Evolutionary conservation across 2,888 invertebrate genomes (phyloP), one percentile per base, ranked within the genome.

Genomic region (Isotomurus palustris): DNA sequence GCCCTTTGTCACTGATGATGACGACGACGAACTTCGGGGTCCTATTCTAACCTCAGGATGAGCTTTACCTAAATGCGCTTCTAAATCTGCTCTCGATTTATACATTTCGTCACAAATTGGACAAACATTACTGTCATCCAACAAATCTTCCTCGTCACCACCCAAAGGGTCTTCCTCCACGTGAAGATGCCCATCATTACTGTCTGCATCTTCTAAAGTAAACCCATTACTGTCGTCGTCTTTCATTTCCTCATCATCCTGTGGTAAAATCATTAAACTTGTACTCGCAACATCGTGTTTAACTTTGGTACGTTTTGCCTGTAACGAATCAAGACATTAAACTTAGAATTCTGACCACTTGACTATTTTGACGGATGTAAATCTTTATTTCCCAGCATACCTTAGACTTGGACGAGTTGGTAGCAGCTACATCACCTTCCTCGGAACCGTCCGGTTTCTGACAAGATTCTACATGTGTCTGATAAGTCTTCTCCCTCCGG

Each of bases 401-500:
- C n/a, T n/a, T n/a, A n/a, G n/a, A n/a, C n/a, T n/a, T n/a, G n/a
- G n/a, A n/a, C n/a, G n/a, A n/a, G n/a, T 29, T 14, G 10, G 19
- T 35, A 27, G 35, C 45, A n/a, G 40, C 8, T 1, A 4, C 3
- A 19, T 32, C 24, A n/a, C 22, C n/a, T 19, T 5, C 21, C 8
- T 32, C 32, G 8, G 32, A 8, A 3, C 28, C 40, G n/a, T 51
- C 51, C 8, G 25, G 22, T 2, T 24, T 17, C 14, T 25, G 84
- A 1, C 77, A 78, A 41, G 82, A 81, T 62, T 81, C 79, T 66
- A 83, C 76, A 71, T 85, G 84, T 1, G 79, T 77, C 60, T 84
- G 84, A 63, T 79, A 82, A 2, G 82, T 81, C 71, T 82, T 84
- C 73, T 83, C 82, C 51, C 83, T 80, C 58, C 82, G 77, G 70